Evolutionary conservation across 2,888 invertebrate species (phyloP).

Genomic region (Papilio elwesi): DNA sequence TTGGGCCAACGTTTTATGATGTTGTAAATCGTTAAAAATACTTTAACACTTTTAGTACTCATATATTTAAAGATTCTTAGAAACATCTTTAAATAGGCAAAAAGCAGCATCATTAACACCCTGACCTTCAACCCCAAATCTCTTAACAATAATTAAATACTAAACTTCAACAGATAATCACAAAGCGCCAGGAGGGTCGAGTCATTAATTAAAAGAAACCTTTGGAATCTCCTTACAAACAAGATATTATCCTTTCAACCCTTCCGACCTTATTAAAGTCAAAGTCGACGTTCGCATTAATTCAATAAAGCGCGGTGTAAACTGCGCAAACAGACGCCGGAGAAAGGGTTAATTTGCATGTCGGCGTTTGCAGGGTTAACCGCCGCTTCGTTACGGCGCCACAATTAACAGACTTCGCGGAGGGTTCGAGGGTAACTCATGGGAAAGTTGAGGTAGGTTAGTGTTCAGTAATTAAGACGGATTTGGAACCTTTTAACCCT

Average conservation of each 20-base stretch:
- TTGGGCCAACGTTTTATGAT: too few relatives aligned
- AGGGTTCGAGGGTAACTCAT: conserved; percentile 71
- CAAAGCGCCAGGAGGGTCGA: conserved; percentile 66
- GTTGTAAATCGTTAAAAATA: too few relatives aligned
- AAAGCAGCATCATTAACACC: conserved; percentile 45
- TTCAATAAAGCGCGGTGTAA: conserved; percentile 81
- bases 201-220: conserved; percentile 76
- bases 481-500: conserved; percentile 24
- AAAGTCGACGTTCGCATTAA: conserved; percentile 67
- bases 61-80: too few relatives aligned
- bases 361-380: conserved; percentile 79
- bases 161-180: conserved; percentile 71
- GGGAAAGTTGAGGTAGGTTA: conserved; percentile 81
- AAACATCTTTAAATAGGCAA: not conserved
- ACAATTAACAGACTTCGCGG: conserved; percentile 68
- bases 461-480: conserved; percentile 53
- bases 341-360: conserved; percentile 84
- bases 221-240: conserved; percentile 75
- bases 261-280: conserved; percentile 65
- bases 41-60: too few relatives aligned
- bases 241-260: conserved; percentile 77
- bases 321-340: conserved; percentile 74
- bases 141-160: conserved; percentile 63
- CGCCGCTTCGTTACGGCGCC: conserved; percentile 79
- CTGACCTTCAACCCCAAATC: conserved; percentile 64